phyloP scores from a whole-genome alignment of 2,888 invertebrate species.

The Apocheima hispidaria region DNA sequence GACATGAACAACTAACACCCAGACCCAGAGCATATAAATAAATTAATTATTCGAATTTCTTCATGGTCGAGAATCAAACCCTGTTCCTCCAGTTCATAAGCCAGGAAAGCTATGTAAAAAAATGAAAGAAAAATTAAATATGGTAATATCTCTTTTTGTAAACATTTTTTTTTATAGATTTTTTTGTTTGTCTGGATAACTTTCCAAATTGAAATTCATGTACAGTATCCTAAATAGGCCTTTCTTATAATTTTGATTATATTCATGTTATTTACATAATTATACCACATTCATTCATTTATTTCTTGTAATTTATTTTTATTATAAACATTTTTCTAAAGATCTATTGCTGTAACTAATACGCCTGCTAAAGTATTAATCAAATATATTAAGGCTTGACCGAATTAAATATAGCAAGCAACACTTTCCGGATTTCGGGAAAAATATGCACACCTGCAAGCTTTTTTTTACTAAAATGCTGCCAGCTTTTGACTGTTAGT shows the following conservation, averaged over 20 bases:
- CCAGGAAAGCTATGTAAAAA: neutral
- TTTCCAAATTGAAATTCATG: slow-evolving; percentile 2
- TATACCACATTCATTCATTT: neutral
- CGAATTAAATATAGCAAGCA: slow-evolving; percentile 11
- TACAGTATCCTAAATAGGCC: slow-evolving; percentile 30
- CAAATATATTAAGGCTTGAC: neutral
- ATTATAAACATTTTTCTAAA: neutral
- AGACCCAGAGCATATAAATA: too few relatives aligned
- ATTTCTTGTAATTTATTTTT: slow-evolving; percentile 16
- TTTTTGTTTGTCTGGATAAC: neutral
- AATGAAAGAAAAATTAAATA: too few relatives aligned
- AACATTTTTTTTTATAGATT: neutral
- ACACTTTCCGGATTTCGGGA: slow-evolving; percentile 8
- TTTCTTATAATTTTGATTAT: slow-evolving; percentile 5
- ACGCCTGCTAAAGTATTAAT: slow-evolving; percentile 1
- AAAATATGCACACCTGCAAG: slow-evolving; percentile 4
- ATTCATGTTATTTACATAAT: slow-evolving; percentile 7
- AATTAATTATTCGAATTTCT: too few relatives aligned
- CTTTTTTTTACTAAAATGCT: slow-evolving; percentile 15
- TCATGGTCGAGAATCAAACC: too few relatives aligned
- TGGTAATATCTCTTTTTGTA: too few relatives aligned
- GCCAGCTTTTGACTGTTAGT: slow-evolving; percentile 22
- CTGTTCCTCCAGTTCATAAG: too few relatives aligned
- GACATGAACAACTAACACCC: too few relatives aligned
- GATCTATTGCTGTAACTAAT: slow-evolving; percentile 8